Base-by-base conservation (phyloP, 2,113 vertebrate species). In the Apistogramma diplotaenia region DNA sequence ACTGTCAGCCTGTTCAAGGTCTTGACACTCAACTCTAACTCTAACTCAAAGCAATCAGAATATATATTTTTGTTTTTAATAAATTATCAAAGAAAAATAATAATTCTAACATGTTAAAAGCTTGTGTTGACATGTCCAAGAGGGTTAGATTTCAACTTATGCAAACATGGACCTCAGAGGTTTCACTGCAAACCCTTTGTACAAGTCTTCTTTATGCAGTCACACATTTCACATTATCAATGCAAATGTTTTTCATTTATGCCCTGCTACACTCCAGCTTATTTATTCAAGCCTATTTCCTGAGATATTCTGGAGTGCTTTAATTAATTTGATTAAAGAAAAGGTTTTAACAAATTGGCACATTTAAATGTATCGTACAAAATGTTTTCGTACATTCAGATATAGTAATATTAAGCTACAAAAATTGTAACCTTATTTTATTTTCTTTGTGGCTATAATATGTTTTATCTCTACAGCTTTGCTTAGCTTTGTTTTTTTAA, bases 401-500 rank as follows among this genome's bases (percentile, higher is more conserved):
- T 15, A 46, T 46, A 16, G 15, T 46, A 46, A 46, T 46, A 46
- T 16, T 16, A 4, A 29, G 16, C 25, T 70, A 0, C 65, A 70
- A n/a, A 12, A 51, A 9, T n/a, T 46, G 0, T 49, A 40, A 27
- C 23, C 15, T 4, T 23, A 15, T 65, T 12, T 27, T 27, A 70
- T 70, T 70, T 46, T 8, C 3, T 1, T 0, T 70, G 0, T 29
- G 25, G 62, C 16, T 27, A 23, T 5, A 46, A 49, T 16, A 70
- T 7, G 16, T 18, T 49, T 49, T 49, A 49, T 29, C 62, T 29
- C 49, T 9, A 70, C 65, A 70, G 18, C 9, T 67, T 25, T 67
- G 16, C 11, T 11, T 46, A 70, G 0, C 2, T 0, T 67, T 2
- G 13, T 2, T 21, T 0, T 5, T 4, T 60, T 70, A 0, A 27